A percentile compares a stretch with the other conserved stretches of the same genome.
phyloP scores from a whole-genome alignment of 2,797 vertebrate genomes.

The Sebastes minor region DNA sequence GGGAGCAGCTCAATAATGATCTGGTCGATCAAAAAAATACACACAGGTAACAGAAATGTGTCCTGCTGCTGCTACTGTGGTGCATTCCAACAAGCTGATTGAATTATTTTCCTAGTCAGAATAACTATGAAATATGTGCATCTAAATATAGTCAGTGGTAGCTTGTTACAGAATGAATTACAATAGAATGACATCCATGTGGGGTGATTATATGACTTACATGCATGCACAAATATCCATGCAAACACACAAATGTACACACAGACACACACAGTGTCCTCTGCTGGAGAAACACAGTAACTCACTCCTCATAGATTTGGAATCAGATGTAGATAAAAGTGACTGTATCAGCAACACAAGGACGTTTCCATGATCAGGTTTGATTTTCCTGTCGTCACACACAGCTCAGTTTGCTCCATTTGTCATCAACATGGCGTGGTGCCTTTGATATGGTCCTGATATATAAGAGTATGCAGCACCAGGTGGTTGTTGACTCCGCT shows the following conservation, averaged over 20 bases:
- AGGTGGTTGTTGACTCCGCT: slow-evolving; percentile 17
- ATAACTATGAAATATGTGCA: not conserved
- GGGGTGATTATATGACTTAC: slow-evolving; percentile 25
- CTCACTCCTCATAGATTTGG: not conserved
- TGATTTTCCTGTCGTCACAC: not conserved
- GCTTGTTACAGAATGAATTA: not conserved
- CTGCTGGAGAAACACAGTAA: slow-evolving; percentile 42
- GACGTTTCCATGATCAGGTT: not conserved
- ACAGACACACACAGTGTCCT: slow-evolving; percentile 22
- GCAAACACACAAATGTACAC: not conserved
- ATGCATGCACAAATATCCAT: not conserved
- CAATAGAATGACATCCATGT: not conserved
- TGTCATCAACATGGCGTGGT: not conserved
- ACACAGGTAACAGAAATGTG: not conserved
- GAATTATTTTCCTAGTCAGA: not conserved
- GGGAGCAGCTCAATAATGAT: slow-evolving; percentile 25
- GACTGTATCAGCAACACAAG: not conserved
- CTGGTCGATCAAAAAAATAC: slow-evolving; percentile 1
- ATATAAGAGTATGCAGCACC: not conserved
- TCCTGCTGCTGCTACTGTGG: not conserved
- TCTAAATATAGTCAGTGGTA: not conserved
- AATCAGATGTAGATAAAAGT: slow-evolving; percentile 2
- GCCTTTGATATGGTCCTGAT: not conserved
- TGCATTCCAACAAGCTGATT: not conserved
- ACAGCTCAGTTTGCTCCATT: not conserved